Evolutionary conservation across 2,797 vertebrate genomes (phyloP).

Genomic region (Lagodon rhomboides): DNA sequence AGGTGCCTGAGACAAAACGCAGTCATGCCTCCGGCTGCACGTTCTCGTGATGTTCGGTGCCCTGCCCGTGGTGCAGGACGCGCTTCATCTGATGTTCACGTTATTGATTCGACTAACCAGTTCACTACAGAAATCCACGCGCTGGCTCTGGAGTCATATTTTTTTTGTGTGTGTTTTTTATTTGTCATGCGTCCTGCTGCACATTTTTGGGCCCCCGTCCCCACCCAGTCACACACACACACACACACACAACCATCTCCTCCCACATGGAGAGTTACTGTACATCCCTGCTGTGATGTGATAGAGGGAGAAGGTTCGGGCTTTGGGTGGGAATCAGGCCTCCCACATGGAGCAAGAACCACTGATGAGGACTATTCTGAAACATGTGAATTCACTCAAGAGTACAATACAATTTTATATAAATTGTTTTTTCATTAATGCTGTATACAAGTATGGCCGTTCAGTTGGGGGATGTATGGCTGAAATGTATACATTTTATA

Average conservation of each 20-base stretch:
- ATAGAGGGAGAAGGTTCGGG: conserved; percentile 1
- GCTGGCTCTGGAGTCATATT: not conserved
- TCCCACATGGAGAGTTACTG: not conserved
- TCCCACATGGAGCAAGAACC: conserved; percentile 1
- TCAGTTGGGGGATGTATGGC: not conserved
- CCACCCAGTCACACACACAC: conserved; percentile 6
- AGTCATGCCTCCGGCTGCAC: not conserved
- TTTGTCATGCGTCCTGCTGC: conserved; percentile 28
- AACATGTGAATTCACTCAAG: not conserved
- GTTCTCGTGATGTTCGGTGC: not conserved
- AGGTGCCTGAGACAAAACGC: too few species aligned
- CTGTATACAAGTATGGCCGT: too few species aligned
- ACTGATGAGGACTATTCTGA: not conserved
- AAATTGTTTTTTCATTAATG: too few species aligned
- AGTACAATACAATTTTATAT: not conserved
- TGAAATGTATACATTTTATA: not conserved
- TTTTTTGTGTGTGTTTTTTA: not conserved
- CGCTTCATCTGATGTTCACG: conserved; percentile 16
- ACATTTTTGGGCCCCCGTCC: conserved; percentile 10
- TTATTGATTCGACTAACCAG: conserved; percentile 34
- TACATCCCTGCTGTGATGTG: not conserved
- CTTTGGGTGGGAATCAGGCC: conserved; percentile 16
- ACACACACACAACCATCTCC: not conserved
- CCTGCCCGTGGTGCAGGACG: conserved; percentile 42
- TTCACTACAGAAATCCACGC: conserved; percentile 5